Evolutionary conservation across 1,140 invertebrate species (phyloP).

Genomic region (Hesperophylax magnus): DNA sequence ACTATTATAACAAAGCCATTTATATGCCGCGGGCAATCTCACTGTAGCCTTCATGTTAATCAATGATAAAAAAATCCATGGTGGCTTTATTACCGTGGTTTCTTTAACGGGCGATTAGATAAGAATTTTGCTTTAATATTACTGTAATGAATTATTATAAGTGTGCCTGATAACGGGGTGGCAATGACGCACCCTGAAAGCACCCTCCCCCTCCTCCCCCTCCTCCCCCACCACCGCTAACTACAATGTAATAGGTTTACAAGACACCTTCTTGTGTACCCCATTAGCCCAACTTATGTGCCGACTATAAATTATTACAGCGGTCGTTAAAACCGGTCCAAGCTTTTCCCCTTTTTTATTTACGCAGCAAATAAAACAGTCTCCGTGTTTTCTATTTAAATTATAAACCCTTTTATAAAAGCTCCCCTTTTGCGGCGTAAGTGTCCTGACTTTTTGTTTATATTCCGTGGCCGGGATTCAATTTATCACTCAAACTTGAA

Average conservation of each 20-base stretch:
- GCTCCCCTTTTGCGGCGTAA: background rate
- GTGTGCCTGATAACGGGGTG: constrained; percentile 29
- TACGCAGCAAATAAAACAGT: constrained; percentile 39
- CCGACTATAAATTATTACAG: constrained; percentile 38
- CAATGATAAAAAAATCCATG: constrained; percentile 21
- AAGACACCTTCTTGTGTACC: constrained; percentile 54
- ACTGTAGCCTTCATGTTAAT: background rate
- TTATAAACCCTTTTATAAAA: constrained; percentile 40
- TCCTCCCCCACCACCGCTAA: constrained; percentile 1
- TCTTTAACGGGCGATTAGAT: constrained; percentile 24
- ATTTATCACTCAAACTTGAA: constrained; percentile 22
- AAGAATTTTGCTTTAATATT: constrained; percentile 20
- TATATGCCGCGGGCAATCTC: background rate
- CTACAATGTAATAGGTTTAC: constrained; percentile 51
- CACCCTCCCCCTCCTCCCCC: background rate
- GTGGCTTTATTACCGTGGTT: constrained; percentile 1
- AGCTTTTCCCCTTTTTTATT: constrained; percentile 30
- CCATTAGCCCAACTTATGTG: constrained; percentile 54
- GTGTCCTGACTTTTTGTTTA: constrained; percentile 32
- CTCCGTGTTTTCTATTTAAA: constrained; percentile 33
- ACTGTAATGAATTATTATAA: constrained; percentile 29
- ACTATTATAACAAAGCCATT: too few relatives aligned
- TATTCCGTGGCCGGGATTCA: background rate
- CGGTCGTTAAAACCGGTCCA: constrained; percentile 36
- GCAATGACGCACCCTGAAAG: background rate